phyloP scores from a whole-genome alignment of 1,140 invertebrate genomes.

The Thaumatotibia leucotreta region DNA sequence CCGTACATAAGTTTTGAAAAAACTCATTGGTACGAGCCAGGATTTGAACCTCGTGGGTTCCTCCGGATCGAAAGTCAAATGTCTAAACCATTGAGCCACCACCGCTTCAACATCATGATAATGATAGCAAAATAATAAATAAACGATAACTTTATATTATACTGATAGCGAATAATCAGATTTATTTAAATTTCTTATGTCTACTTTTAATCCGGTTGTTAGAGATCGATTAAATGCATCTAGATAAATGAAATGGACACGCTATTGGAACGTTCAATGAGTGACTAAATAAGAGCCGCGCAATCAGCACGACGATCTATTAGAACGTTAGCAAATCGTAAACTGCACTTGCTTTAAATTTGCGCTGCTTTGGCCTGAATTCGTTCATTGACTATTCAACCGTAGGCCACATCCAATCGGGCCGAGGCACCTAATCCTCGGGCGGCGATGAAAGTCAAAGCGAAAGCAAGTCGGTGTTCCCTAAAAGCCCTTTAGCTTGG shows the following conservation, averaged over 20 bases:
- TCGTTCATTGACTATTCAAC: conserved; percentile 60
- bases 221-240: neutral
- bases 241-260: neutral
- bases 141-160: too few relatives aligned
- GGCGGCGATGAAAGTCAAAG: conserved; percentile 57
- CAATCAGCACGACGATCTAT: conserved; percentile 6
- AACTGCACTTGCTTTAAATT: conserved; percentile 50
- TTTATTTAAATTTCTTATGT: neutral
- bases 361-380: conserved; percentile 53
- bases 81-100: too few relatives aligned
- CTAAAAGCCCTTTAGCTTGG: conserved; percentile 62
- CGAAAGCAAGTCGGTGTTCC: conserved; percentile 53
- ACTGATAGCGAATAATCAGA: neutral
- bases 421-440: conserved; percentile 49
- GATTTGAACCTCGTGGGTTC: too few relatives aligned
- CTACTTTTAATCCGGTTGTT: neutral
- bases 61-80: too few relatives aligned
- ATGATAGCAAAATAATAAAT: too few relatives aligned
- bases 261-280: neutral
- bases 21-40: too few relatives aligned
- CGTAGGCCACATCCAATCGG: conserved; percentile 51
- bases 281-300: conserved; percentile 8
- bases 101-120: too few relatives aligned
- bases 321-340: conserved; percentile 32
- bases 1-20: too few relatives aligned